Conservation (phyloP, 2,888 invertebrate genomes). For the Tipula confusa region DNA sequence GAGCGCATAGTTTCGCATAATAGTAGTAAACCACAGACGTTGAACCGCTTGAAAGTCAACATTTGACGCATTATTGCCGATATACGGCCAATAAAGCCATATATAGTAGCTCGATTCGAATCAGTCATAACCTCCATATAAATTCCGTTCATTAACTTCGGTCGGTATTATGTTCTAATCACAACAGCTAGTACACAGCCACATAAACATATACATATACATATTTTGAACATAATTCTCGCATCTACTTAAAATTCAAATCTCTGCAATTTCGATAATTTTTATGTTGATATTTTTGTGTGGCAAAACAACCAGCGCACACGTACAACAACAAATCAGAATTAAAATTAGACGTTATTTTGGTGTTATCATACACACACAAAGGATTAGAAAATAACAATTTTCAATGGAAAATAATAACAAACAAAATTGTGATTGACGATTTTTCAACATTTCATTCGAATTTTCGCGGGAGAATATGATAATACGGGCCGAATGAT, state of each 20-base stretch:
- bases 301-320: background rate
- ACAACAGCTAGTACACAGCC: no score
- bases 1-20: no score
- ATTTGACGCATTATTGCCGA: no score
- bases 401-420: background rate
- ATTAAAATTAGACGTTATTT: background rate
- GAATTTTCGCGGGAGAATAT: background rate
- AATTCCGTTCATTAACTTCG: no score
- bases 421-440: background rate
- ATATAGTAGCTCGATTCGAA: no score
- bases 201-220: no score
- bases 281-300: background rate
- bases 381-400: background rate
- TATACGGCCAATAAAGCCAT: no score
- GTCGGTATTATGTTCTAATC: no score
- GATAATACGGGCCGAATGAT: no score
- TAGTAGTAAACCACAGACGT: no score
- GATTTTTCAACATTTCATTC: background rate
- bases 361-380: background rate
- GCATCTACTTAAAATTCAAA: background rate
- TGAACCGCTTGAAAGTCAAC: no score
- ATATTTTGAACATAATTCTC: background rate
- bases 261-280: background rate
- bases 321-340: background rate
- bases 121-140: no score